phyloP scores from a whole-genome alignment of 2,797 vertebrate genomes.

The Neosilurus hyrtlii region DNA sequence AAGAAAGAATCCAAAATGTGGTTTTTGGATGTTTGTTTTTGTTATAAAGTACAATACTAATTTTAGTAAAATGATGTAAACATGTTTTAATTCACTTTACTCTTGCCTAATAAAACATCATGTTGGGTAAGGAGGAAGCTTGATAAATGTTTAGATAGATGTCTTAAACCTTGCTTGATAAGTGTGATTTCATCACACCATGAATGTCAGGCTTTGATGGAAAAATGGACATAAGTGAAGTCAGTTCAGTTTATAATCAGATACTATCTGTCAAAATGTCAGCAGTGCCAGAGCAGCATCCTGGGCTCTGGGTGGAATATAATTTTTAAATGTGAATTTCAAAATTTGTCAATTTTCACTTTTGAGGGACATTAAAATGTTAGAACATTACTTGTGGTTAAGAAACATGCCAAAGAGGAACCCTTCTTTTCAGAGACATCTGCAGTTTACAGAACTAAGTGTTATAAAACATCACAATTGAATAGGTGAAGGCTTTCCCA shows the following conservation, averaged over 20 bases:
- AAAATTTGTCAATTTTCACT: background rate
- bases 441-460: background rate
- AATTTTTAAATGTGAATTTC: background rate
- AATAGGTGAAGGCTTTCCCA: background rate
- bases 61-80: background rate
- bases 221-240: background rate
- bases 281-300: background rate
- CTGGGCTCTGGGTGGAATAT: background rate
- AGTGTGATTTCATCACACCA: background rate
- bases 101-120: background rate
- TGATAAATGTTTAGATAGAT: background rate
- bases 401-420: background rate
- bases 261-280: background rate
- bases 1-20: background rate
- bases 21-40: background rate
- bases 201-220: slow-evolving; percentile 1
- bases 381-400: background rate
- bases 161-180: background rate
- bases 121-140: background rate
- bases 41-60: background rate
- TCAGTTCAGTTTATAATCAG: background rate
- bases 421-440: background rate
- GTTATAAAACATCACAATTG: background rate
- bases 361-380: background rate
- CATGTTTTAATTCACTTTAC: background rate